Percentiles rank a stretch among this genome's conserved stretches.
These are phyloP conservation scores for Sarcophaga variegata DNA, from an alignment of 2,888 invertebrate genomes.

Conservation along the genomic window DNA sequence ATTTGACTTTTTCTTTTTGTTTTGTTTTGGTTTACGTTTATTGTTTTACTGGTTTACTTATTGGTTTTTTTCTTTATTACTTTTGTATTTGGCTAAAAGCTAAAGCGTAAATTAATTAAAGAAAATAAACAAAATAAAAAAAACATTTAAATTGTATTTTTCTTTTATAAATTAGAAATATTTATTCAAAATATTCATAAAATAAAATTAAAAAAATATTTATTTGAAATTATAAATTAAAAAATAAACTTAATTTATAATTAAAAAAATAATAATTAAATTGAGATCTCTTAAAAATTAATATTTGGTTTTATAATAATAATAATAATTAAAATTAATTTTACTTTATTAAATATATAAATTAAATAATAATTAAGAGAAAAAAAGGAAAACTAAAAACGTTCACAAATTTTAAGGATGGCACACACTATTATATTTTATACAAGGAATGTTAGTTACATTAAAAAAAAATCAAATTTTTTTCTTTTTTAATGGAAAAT, in stretches of 20 bases:
- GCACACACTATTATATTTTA: slow-evolving; percentile 55
- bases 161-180: slow-evolving; percentile 5
- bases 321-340: slow-evolving; percentile 15
- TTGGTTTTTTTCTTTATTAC: not conserved
- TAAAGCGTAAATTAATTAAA: slow-evolving; percentile 34
- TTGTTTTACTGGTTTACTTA: not conserved
- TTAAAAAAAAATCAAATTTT: slow-evolving; percentile 12
- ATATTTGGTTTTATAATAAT: slow-evolving; percentile 62
- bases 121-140: slow-evolving; percentile 1
- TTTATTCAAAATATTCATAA: not conserved
- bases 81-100: slow-evolving; percentile 40
- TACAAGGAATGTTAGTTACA: slow-evolving; percentile 66
- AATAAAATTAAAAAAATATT: not conserved
- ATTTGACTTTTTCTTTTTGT: slow-evolving; percentile 64
- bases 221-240: not conserved
- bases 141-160: slow-evolving; percentile 15
- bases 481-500: not conserved
- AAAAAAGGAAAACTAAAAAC: not conserved
- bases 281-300: slow-evolving; percentile 68
- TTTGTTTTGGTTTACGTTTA: slow-evolving; percentile 1
- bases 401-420: slow-evolving; percentile 53
- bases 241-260: slow-evolving; percentile 12
- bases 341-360: slow-evolving; percentile 9
- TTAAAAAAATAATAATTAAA: too few relatives aligned
- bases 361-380: not conserved